Conservation (phyloP, 2,888 invertebrate genomes). For the Athalia cordata region DNA sequence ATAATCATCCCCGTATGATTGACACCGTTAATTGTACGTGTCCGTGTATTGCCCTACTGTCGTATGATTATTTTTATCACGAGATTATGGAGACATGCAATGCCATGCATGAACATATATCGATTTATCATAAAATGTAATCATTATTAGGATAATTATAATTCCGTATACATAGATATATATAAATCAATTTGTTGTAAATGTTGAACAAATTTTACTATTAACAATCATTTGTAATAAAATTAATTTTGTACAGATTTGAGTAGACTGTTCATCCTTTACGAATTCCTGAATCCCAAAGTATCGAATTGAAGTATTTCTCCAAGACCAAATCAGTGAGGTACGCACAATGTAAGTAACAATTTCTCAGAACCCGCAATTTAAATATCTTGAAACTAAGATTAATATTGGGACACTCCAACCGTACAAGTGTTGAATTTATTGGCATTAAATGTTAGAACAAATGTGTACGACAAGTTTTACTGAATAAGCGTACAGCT, state of each 20-base stretch:
- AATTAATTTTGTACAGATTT: constrained; percentile 64
- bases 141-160: constrained; percentile 37
- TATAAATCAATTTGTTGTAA: constrained; percentile 58
- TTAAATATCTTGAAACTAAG: not conserved
- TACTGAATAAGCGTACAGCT: no score
- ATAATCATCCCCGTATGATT: constrained; percentile 6
- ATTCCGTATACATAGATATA: not conserved
- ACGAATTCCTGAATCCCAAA: not conserved
- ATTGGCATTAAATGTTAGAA: no score
- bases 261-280: not conserved
- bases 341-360: not conserved
- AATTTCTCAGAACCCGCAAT: not conserved
- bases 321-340: not conserved
- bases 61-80: not conserved
- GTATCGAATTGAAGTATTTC: not conserved
- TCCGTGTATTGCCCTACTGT: not conserved
- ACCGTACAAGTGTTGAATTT: no score
- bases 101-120: constrained; percentile 17
- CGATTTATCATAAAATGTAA: constrained; percentile 35
- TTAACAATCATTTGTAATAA: constrained; percentile 65
- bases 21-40: constrained; percentile 2
- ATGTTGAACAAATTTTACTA: constrained; percentile 61
- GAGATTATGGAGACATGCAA: constrained; percentile 22
- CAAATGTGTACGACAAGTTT: no score
- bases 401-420: no score